Conservation (phyloP, 2,113 vertebrate species). For the Sylvilagus bachmani region DNA sequence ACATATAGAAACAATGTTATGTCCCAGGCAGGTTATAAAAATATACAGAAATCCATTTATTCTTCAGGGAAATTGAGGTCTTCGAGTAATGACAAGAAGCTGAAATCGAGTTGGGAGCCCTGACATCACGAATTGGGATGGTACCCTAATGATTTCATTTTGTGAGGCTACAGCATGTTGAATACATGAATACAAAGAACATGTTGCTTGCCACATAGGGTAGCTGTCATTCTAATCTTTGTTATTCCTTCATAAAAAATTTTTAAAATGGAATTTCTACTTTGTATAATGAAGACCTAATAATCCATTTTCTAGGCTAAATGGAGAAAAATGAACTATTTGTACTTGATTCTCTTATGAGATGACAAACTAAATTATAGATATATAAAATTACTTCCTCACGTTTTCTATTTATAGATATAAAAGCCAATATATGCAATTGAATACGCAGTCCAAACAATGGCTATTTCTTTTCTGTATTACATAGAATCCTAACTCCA, state of each 20-base stretch:
- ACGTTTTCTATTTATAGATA: constrained; percentile 37
- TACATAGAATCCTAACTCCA: constrained; percentile 32
- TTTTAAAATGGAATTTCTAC: constrained; percentile 32
- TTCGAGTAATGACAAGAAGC: constrained; percentile 65
- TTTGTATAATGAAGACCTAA: constrained; percentile 54
- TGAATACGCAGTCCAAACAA: not conserved
- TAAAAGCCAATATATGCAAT: not conserved
- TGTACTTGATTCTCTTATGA: constrained; percentile 10
- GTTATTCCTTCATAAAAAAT: constrained; percentile 10
- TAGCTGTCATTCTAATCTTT: constrained; percentile 41
- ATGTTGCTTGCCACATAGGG: not conserved
- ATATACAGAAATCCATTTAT: constrained; percentile 76
- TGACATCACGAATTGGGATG: constrained; percentile 62
- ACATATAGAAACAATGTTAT: constrained; percentile 68
- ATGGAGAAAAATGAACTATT: constrained; percentile 33
- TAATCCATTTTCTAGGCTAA: constrained; percentile 24
- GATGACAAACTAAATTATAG: constrained; percentile 1
- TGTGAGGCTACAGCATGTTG: constrained; percentile 5
- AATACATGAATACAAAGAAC: constrained; percentile 68
- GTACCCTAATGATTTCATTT: constrained; percentile 62
- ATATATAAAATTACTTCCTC: constrained; percentile 7
- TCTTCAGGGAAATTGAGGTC: constrained; percentile 62
- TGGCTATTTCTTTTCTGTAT: not conserved
- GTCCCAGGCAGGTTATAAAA: constrained; percentile 63
- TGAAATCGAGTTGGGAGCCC: constrained; percentile 31